Base-by-base conservation (phyloP, 1,140 invertebrate genomes). In the Heliothis subflexa region DNA sequence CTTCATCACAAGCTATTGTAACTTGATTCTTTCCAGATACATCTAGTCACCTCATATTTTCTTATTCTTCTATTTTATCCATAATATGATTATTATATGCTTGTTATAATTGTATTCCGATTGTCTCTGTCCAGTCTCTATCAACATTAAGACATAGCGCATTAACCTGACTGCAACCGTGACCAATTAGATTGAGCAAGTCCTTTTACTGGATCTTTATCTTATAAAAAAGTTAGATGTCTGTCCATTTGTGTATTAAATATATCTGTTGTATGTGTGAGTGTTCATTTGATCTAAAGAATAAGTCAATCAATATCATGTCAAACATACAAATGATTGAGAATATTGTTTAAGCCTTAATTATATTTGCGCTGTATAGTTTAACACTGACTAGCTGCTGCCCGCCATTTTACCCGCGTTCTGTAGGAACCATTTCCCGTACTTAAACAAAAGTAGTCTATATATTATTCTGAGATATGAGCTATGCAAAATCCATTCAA, bases 111-210 rank as follows among this genome's bases (percentile, higher is more conserved):
- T 59, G 25, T 59, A 59, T 59, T 59, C 12, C 16, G 55, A 59
- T 59, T 28, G 55, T 66, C 16, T 66, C 16, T 45, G 16, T 66
- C 18, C 18, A 47, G 62, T 61, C 11, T 61, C 61, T 33, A 40
- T 16, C 61, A 16, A 45, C 61, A 40, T 64, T 64, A 64, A 64
- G 33, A 50, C 64, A 28, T 61, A 68, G 47, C 47, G 18, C 52
- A n/a, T 16, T 52, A 70, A 70, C 66, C 13, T 12, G 18, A 9
- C 47, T 70, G 13, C 64, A 68, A 47, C 40, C 64, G 64, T 68
- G 45, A 68, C 64, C 45, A 68, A 68, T 68, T 68, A 68, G 64
- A 68, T 68, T 68, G 45, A 50, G 62, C 47, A 49, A 66, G 40
- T 68, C 64, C 13, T 68, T 68, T 68, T 49, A 49, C 3, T 49